phyloP scores from a whole-genome alignment of 1,140 invertebrate genomes.

The Heliconius melpomene region DNA sequence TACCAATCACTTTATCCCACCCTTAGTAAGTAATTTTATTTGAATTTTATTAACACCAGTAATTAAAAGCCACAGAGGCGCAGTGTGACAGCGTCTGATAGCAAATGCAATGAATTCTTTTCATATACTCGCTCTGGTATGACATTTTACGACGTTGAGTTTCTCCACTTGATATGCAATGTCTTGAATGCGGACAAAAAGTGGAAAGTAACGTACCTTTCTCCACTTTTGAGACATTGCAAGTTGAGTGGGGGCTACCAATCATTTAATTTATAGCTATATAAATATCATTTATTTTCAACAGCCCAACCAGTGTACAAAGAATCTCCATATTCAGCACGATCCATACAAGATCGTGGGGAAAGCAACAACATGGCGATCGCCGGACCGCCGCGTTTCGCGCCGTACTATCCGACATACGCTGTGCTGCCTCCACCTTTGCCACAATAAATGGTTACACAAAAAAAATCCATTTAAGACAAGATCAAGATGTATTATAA shows the following conservation, averaged over 20 bases:
- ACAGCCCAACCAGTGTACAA: slow-evolving; percentile 82
- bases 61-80: neutral
- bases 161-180: too few relatives aligned
- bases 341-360: slow-evolving; percentile 79
- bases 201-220: too few relatives aligned
- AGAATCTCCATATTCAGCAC: slow-evolving; percentile 75
- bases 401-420: slow-evolving; percentile 72
- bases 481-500: too few relatives aligned
- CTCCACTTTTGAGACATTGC: too few relatives aligned
- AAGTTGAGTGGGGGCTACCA: neutral
- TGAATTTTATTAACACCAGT: slow-evolving; percentile 47
- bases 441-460: slow-evolving; percentile 53
- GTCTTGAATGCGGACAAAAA: too few relatives aligned
- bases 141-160: too few relatives aligned
- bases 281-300: slow-evolving; percentile 31
- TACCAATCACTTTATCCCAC: slow-evolving; percentile 65
- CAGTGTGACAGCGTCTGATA: too few relatives aligned
- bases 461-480: neutral
- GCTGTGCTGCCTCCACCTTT: slow-evolving; percentile 66
- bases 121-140: too few relatives aligned
- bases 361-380: slow-evolving; percentile 78
- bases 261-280: neutral
- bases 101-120: neutral
- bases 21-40: slow-evolving; percentile 56
- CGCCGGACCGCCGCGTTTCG: slow-evolving; percentile 53